A percentile compares a stretch with the other conserved stretches of the same genome.
Evolutionary conservation across 2,888 invertebrate species (phyloP).

Genomic region (Lepidocyrtoides sp.): DNA sequence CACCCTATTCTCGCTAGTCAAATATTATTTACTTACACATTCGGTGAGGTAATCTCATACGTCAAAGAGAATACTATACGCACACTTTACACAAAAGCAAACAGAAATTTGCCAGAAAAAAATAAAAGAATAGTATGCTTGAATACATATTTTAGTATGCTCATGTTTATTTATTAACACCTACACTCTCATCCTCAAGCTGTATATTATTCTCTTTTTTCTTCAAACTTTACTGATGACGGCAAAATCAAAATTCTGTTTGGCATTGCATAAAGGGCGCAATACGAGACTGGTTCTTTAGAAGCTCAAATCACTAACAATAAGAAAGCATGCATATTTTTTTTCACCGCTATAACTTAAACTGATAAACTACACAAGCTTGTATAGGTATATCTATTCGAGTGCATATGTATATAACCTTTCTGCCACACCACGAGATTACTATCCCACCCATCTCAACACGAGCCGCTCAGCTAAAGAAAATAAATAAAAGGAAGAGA

Average conservation of each 20-base stretch:
- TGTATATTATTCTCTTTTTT: not conserved
- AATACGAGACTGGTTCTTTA: conserved; percentile 50
- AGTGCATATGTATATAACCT: not conserved
- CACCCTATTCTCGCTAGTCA: conserved; percentile 34
- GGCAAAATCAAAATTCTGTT: conserved; percentile 65
- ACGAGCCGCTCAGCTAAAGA: not conserved
- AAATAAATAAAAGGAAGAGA: not conserved
- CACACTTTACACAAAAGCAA: conserved; percentile 29
- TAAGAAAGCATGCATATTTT: too few relatives aligned
- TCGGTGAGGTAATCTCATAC: not conserved
- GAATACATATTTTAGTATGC: not conserved
- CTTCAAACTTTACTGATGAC: not conserved
- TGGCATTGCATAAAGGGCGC: conserved; percentile 31
- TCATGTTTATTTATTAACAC: too few relatives aligned
- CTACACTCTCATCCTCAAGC: not conserved
- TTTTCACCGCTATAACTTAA: too few relatives aligned
- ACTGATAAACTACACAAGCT: too few relatives aligned
- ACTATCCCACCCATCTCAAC: conserved; percentile 31
- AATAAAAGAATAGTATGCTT: conserved; percentile 11
- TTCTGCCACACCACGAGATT: not conserved
- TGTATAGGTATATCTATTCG: too few relatives aligned
- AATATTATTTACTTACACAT: conserved; percentile 59
- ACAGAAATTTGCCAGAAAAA: conserved; percentile 14
- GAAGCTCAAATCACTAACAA: not conserved
- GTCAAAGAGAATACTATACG: conserved; percentile 26